A percentile compares a stretch with the other conserved stretches of the same genome.
Evolutionary conservation across 2,888 invertebrate species (phyloP).

Genomic region (Ametastegia equiseti): DNA sequence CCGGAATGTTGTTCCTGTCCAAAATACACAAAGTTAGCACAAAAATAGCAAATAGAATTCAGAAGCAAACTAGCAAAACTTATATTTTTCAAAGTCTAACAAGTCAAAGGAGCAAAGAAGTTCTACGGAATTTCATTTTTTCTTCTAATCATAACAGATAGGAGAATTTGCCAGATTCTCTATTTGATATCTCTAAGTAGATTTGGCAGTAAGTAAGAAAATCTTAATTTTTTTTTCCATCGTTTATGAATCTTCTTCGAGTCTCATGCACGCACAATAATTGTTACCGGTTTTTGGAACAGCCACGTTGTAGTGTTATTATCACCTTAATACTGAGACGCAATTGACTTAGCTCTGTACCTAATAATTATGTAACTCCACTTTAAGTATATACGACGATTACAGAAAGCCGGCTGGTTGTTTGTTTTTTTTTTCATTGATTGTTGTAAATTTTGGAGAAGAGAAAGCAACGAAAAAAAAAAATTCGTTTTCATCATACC

Average conservation of each 20-base stretch:
- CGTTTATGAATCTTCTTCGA: not conserved
- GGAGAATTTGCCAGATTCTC: not conserved
- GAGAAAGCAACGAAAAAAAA: no score
- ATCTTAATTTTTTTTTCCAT: not conserved
- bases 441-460: not conserved
- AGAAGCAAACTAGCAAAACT: not conserved
- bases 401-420: not conserved
- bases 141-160: not conserved
- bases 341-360: slow-evolving; percentile 27
- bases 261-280: slow-evolving; percentile 35
- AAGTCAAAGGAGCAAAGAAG: not conserved
- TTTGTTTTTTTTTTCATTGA: not conserved
- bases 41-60: not conserved
- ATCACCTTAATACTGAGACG: not conserved
- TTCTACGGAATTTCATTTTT: not conserved
- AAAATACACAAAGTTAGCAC: not conserved
- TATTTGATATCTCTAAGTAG: not conserved
- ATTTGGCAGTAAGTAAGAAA: not conserved
- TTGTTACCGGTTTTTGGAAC: not conserved
- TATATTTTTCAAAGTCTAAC: not conserved
- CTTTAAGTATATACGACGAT: not conserved
- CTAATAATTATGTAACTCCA: slow-evolving; percentile 31
- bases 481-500: not conserved
- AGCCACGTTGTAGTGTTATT: slow-evolving; percentile 4
- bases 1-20: slow-evolving; percentile 3